Evolutionary conservation across 2,113 vertebrate genomes (phyloP).

Genomic region (Carassius gibelio): DNA sequence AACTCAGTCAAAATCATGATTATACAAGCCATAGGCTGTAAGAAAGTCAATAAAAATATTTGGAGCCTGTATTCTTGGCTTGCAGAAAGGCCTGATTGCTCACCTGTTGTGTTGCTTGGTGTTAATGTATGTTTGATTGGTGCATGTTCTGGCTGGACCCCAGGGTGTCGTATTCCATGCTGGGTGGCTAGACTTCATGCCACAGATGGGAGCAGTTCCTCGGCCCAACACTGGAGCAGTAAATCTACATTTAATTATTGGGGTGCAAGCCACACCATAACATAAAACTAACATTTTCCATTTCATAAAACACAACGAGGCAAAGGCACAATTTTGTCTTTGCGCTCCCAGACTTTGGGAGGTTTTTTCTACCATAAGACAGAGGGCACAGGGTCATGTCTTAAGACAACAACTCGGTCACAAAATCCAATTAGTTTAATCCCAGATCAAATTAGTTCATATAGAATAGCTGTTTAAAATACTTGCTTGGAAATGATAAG

Average conservation of each 20-base stretch:
- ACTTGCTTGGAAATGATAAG: constrained; percentile 65
- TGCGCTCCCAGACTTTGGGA: background rate
- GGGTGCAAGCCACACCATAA: constrained; percentile 33
- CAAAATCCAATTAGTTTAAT: constrained; percentile 57
- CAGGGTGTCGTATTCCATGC: constrained; percentile 52
- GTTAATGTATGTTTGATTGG: constrained; percentile 53
- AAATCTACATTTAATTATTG: constrained; percentile 50
- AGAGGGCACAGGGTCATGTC: constrained; percentile 10
- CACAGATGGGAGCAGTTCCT: constrained; percentile 39
- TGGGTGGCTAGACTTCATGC: constrained; percentile 29
- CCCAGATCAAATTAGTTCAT: constrained; percentile 53
- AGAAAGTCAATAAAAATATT: constrained; percentile 57
- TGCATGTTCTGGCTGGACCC: constrained; percentile 42
- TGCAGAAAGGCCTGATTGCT: constrained; percentile 36
- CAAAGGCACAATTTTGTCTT: background rate
- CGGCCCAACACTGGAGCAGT: constrained; percentile 28
- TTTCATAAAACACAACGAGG: constrained; percentile 19
- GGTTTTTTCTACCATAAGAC: constrained; percentile 28
- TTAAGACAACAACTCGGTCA: constrained; percentile 33
- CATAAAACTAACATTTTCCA: constrained; percentile 43
- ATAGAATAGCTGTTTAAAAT: constrained; percentile 60
- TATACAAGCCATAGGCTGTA: constrained; percentile 35
- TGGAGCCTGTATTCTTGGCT: constrained; percentile 47
- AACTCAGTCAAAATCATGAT: background rate
- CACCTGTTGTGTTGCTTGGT: constrained; percentile 47